Evolutionary conservation across 2,888 invertebrate species (phyloP).

Genomic region (Catocala nupta): DNA sequence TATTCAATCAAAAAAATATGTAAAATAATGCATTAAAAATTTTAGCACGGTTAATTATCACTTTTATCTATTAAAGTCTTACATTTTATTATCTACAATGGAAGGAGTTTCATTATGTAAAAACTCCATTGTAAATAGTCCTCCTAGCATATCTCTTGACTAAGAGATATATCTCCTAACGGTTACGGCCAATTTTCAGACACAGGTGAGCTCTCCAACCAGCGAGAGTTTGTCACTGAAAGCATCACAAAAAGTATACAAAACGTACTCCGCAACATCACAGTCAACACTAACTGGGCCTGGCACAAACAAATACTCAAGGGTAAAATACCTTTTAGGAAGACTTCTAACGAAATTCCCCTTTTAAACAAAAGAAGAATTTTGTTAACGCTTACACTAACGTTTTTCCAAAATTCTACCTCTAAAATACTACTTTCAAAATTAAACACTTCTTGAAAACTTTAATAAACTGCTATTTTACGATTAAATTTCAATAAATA

Average conservation of each 20-base stretch:
- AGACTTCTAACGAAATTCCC: not conserved
- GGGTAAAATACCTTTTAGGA: slow-evolving; percentile 68
- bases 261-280: slow-evolving; percentile 76
- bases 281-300: slow-evolving; percentile 74
- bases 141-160: not conserved
- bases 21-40: slow-evolving; percentile 2
- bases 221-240: slow-evolving; percentile 84
- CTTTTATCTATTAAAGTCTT: slow-evolving; percentile 7
- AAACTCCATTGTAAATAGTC: slow-evolving; percentile 17
- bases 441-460: no score
- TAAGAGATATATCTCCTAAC: slow-evolving; percentile 6
- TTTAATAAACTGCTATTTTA: no score
- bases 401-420: not conserved
- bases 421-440: no score
- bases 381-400: slow-evolving; percentile 22
- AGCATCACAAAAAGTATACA: slow-evolving; percentile 84
- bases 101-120: slow-evolving; percentile 10
- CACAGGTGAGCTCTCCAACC: slow-evolving; percentile 78
- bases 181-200: slow-evolving; percentile 69
- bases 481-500: not conserved
- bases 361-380: slow-evolving; percentile 12
- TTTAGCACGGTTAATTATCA: not conserved
- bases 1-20: slow-evolving; percentile 3
- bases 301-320: slow-evolving; percentile 74
- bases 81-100: not conserved